Percentiles rank a stretch among this genome's conserved stretches.
These are phyloP conservation scores for Anas capensis DNA, from an alignment of 2,797 vertebrate species.

Conservation along the genomic window DNA sequence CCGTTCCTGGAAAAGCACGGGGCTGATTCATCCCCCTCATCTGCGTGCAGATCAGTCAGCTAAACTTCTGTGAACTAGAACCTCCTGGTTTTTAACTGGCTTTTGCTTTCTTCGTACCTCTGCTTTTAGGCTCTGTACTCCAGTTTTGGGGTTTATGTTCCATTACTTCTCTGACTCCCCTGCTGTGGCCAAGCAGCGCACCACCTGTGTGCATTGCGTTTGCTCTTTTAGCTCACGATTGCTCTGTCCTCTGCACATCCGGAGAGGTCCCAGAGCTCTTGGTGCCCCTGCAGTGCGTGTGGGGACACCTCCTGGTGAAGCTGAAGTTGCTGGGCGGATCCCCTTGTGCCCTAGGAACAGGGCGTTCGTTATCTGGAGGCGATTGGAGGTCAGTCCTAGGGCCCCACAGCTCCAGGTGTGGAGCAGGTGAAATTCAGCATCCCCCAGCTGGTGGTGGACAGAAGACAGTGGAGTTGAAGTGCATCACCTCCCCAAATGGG, in stretches of 20 bases:
- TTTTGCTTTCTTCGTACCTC: not conserved
- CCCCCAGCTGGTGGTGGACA: not conserved
- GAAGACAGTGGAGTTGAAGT: not conserved
- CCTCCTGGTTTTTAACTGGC: not conserved
- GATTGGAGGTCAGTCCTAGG: not conserved
- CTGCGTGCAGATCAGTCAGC: not conserved
- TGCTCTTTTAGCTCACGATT: not conserved
- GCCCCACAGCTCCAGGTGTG: not conserved
- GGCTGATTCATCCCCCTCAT: not conserved
- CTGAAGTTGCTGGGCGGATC: not conserved
- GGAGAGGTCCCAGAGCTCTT: not conserved
- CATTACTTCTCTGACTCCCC: not conserved
- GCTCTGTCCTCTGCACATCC: not conserved
- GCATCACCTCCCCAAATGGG: not conserved
- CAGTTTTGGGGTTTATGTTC: not conserved
- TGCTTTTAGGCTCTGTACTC: not conserved
- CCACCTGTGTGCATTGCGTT: accelerated
- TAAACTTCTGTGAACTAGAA: not conserved
- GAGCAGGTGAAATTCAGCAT: not conserved
- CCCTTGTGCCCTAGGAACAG: not conserved
- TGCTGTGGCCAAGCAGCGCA: not conserved
- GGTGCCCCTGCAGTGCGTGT: not conserved
- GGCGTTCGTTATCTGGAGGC: not conserved
- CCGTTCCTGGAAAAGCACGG: not conserved
- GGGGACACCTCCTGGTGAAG: not conserved